Conservation (phyloP, 2,888 invertebrate species). For the Caenorhabditis doughertyi region DNA sequence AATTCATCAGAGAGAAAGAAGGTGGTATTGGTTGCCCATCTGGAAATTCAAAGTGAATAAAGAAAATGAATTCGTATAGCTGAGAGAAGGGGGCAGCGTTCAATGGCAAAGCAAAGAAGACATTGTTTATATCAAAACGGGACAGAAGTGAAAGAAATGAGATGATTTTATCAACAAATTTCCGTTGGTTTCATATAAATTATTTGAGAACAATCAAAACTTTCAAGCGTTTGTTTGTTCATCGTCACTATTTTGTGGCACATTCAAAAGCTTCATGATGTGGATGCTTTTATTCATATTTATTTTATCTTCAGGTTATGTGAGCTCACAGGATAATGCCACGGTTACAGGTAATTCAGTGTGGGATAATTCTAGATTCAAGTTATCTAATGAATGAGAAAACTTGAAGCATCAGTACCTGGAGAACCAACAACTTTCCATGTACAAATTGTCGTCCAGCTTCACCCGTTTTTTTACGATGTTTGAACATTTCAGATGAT, state of each 20-base stretch:
- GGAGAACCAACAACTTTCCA: too few relatives aligned
- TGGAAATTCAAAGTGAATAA: constrained; percentile 28
- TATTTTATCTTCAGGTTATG: background rate
- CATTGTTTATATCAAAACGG: constrained; percentile 51
- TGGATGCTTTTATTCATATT: background rate
- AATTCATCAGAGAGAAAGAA: constrained; percentile 15
- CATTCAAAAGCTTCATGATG: background rate
- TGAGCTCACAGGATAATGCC: background rate
- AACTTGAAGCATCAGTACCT: too few relatives aligned
- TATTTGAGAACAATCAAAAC: constrained; percentile 38
- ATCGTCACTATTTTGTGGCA: background rate
- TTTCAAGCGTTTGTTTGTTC: constrained; percentile 15
- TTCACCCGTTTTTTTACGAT: background rate
- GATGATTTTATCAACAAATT: constrained; percentile 58
- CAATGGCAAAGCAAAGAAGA: constrained; percentile 3
- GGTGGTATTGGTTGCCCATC: background rate
- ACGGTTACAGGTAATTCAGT: constrained; percentile 13
- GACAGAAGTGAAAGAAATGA: constrained; percentile 6
- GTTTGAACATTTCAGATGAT: constrained; percentile 1
- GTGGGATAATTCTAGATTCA: background rate
- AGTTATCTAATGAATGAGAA: too few relatives aligned
- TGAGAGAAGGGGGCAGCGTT: constrained; percentile 18
- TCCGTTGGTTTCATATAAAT: constrained; percentile 26
- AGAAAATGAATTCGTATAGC: constrained; percentile 46
- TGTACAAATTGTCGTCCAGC: too few relatives aligned